These are phyloP conservation scores for Melanostigma gelatinosum DNA, from an alignment of 2,113 vertebrate genomes.

Conservation along the genomic window DNA sequence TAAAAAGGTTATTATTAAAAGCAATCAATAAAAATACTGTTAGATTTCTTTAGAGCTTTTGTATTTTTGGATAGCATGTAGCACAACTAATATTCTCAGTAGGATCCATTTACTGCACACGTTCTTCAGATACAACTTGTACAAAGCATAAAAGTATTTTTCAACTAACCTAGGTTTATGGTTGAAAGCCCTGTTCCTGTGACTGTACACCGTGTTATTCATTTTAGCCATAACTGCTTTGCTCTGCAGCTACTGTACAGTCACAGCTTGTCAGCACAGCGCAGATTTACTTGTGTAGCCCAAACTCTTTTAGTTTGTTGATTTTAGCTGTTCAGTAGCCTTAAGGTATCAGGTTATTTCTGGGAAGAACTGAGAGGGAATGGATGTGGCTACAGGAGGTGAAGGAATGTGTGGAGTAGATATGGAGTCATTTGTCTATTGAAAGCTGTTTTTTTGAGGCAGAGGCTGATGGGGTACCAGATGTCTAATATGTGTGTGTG, in stretches of 20 bases:
- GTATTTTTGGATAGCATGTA: neutral
- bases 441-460: constrained; percentile 31
- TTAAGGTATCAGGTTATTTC: constrained; percentile 30
- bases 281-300: neutral
- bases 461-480: constrained; percentile 25
- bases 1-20: too few species aligned
- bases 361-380: constrained; percentile 14
- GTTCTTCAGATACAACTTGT: neutral
- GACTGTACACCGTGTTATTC: neutral
- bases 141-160: neutral
- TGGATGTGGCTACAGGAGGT: constrained; percentile 40
- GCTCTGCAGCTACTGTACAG: neutral
- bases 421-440: constrained; percentile 31
- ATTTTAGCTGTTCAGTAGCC: constrained; percentile 26
- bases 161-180: neutral
- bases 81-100: neutral
- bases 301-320: constrained; percentile 36
- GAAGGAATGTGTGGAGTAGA: constrained; percentile 18
- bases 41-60: too few species aligned
- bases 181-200: constrained; percentile 1
- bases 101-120: neutral
- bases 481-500: neutral
- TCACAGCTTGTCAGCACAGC: constrained; percentile 27
- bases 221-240: neutral
- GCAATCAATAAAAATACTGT: too few species aligned